Percentiles rank a stretch among this genome's conserved stretches.
These are phyloP conservation scores for Hyphantria cunea DNA, from an alignment of 1,140 invertebrate genomes.

Conservation along the genomic window DNA sequence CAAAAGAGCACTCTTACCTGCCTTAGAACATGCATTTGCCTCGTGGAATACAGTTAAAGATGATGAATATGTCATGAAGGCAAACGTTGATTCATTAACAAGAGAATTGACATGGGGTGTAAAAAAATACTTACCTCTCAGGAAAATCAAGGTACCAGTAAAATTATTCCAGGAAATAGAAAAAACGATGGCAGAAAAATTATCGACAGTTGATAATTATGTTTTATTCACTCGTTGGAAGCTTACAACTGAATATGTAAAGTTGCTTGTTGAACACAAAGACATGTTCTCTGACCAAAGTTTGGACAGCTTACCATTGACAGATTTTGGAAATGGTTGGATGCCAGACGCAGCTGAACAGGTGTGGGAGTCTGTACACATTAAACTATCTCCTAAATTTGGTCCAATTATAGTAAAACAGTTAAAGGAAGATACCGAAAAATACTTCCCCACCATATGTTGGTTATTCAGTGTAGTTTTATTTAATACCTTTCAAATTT, in stretches of 20 bases:
- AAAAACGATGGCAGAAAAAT: constrained; percentile 33
- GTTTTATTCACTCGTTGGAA: constrained; percentile 39
- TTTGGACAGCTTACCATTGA: background rate
- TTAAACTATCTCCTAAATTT: constrained; percentile 20
- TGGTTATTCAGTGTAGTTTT: constrained; percentile 34
- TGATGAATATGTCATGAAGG: constrained; percentile 25
- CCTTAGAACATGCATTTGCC: constrained; percentile 38
- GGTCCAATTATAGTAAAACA: constrained; percentile 32
- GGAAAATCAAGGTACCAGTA: constrained; percentile 37
- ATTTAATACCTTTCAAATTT: constrained; percentile 13
- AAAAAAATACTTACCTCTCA: background rate
- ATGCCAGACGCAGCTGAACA: background rate
- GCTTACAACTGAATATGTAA: constrained; percentile 33
- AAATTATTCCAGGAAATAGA: constrained; percentile 40
- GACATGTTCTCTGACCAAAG: background rate
- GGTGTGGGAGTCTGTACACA: constrained; percentile 9
- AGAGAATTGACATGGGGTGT: constrained; percentile 24
- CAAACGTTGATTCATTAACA: constrained; percentile 34
- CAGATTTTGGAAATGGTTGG: background rate
- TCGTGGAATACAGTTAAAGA: constrained; percentile 34
- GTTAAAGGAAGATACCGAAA: constrained; percentile 42
- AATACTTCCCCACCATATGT: constrained; percentile 46
- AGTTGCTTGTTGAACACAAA: constrained; percentile 32
- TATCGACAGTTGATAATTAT: constrained; percentile 43
- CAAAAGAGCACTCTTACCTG: constrained; percentile 38